These are phyloP conservation scores for Haliclona indistincta DNA, from an alignment of 37 sponge, comb jelly and placozoan species.

Conservation along the genomic window DNA sequence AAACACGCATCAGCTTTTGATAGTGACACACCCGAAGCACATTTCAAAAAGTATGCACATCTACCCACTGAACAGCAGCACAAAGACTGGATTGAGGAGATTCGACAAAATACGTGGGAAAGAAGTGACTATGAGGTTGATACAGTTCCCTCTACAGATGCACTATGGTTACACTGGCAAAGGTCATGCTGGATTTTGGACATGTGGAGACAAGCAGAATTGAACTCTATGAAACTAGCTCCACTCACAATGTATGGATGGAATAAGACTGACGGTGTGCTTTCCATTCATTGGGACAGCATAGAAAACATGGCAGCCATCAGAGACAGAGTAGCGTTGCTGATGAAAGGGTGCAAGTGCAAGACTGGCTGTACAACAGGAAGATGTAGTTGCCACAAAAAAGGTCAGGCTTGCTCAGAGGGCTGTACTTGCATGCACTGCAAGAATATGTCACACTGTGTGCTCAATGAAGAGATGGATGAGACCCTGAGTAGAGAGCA, in stretches of 20 bases:
- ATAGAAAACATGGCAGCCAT: slow-evolving; percentile 4
- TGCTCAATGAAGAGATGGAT: too few species aligned
- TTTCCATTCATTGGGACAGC: slow-evolving; percentile 28
- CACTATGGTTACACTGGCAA: slow-evolving; percentile 32
- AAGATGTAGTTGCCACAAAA: slow-evolving; percentile 17
- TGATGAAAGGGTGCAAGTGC: slow-evolving; percentile 27
- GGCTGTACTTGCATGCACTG: slow-evolving; percentile 33
- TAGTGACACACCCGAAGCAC: slow-evolving; percentile 3
- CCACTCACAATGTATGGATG: slow-evolving; percentile 5
- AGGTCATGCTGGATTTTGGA: slow-evolving; percentile 20
- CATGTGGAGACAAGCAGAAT: slow-evolving; percentile 27
- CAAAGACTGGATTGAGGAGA: slow-evolving; percentile 10
- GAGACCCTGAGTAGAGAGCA: too few species aligned
- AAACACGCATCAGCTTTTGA: slow-evolving; percentile 24
- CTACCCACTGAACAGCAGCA: background rate
- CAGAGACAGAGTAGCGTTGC: background rate
- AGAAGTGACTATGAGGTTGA: slow-evolving; percentile 25
- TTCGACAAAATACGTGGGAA: slow-evolving; percentile 13
- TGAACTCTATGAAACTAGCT: slow-evolving; percentile 1
- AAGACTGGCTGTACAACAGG: slow-evolving; percentile 26
- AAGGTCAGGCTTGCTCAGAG: slow-evolving; percentile 6
- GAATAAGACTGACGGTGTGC: background rate
- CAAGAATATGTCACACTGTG: too few species aligned
- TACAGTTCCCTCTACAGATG: slow-evolving; percentile 16
- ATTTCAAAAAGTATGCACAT: background rate